These are phyloP conservation scores for Chionodraco myersi DNA, from an alignment of 2,113 vertebrate species.

Conservation along the genomic window DNA sequence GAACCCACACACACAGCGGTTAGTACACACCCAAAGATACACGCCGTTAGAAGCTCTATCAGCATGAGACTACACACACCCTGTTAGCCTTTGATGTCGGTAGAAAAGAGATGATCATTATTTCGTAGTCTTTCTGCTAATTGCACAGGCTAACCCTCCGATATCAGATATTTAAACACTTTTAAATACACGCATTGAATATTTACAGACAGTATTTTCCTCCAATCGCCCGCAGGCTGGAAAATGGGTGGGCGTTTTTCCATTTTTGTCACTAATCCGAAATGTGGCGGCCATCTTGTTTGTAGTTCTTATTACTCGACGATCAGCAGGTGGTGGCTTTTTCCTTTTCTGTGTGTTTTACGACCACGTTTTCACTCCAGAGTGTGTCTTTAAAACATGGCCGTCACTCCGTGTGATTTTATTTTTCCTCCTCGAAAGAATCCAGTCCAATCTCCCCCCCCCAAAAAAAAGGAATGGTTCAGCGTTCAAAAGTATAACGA, in stretches of 20 bases:
- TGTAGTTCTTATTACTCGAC: slow-evolving; percentile 35
- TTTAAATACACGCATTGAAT: slow-evolving; percentile 80
- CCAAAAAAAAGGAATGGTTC: not conserved
- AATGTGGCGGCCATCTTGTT: slow-evolving; percentile 19
- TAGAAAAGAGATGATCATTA: slow-evolving; percentile 63
- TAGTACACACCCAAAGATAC: slow-evolving; percentile 59
- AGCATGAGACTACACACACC: slow-evolving; percentile 70
- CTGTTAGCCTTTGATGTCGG: slow-evolving; percentile 70
- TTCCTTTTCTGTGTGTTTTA: slow-evolving; percentile 20
- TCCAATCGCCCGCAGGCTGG: slow-evolving; percentile 29
- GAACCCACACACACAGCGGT: slow-evolving; percentile 54
- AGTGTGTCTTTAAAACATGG: slow-evolving; percentile 18
- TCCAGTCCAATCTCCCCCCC: slow-evolving; percentile 5
- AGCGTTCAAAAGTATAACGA: slow-evolving; percentile 5
- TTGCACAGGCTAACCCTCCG: slow-evolving; percentile 11
- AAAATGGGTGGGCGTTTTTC: slow-evolving; percentile 12
- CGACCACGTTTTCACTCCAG: slow-evolving; percentile 3
- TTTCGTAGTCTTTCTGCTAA: not conserved
- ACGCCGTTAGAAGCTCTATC: slow-evolving; percentile 51
- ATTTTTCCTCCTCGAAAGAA: not conserved
- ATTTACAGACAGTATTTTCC: slow-evolving; percentile 77
- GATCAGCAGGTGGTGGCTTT: slow-evolving; percentile 19
- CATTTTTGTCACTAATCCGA: slow-evolving; percentile 18
- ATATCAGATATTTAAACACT: slow-evolving; percentile 59
- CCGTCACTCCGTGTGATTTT: slow-evolving; percentile 30